Percentiles rank a stretch among this genome's conserved stretches.
These are phyloP conservation scores for Scartelaos histophorus DNA, from an alignment of 2,113 vertebrate species.

Conservation along the genomic window DNA sequence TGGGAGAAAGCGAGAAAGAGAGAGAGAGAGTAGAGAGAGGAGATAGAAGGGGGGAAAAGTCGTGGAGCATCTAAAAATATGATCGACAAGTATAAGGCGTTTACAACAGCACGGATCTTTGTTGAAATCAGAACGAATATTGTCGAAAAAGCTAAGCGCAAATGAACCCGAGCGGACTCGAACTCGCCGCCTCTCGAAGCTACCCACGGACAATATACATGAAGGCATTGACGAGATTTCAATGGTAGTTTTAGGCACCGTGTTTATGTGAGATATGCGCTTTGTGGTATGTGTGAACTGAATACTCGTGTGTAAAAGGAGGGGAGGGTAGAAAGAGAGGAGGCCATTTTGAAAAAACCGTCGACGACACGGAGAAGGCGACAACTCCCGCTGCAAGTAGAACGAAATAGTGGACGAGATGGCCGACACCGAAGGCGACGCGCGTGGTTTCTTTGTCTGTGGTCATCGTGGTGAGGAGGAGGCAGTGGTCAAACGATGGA, in stretches of 20 bases:
- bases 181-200: constrained; percentile 62
- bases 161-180: constrained; percentile 44
- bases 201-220: constrained; percentile 68
- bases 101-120: constrained; percentile 61
- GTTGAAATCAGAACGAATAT: constrained; percentile 48
- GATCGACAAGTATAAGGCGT: constrained; percentile 73
- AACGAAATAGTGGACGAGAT: constrained; percentile 35
- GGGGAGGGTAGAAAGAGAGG: constrained; percentile 54
- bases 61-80: constrained; percentile 59
- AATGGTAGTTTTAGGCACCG: constrained; percentile 99
- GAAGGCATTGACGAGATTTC: constrained; percentile 82
- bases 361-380: constrained; percentile 78
- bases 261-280: constrained; percentile 78
- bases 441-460: constrained; percentile 45
- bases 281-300: constrained; percentile 84
- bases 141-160: constrained; percentile 37
- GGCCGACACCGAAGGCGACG: constrained; percentile 35
- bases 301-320: constrained; percentile 73
- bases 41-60: constrained; percentile 2
- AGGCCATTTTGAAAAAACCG: constrained; percentile 79
- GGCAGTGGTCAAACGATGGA: constrained; percentile 47
- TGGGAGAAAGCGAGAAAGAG: constrained; percentile 16
- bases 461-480: constrained; percentile 47
- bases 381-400: constrained; percentile 78
- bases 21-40: too few relatives aligned